Evolutionary conservation across 2,888 invertebrate genomes (phyloP), one percentile per base, ranked within the genome.

Genomic region (Synergus laeviventris): DNA sequence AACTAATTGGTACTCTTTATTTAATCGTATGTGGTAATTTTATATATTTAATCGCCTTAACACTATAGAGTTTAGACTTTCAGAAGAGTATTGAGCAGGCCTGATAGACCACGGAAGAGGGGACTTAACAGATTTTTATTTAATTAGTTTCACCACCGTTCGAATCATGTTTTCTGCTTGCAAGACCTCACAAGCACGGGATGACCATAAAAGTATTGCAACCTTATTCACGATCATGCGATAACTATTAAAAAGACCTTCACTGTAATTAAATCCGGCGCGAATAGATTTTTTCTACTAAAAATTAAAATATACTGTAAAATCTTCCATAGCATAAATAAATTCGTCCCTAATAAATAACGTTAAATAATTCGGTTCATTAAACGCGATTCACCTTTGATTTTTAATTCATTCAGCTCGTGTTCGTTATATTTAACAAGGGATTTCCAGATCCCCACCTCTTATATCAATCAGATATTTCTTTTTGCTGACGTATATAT

Each of bases 1-100:
- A 87, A 86, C 78, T 84, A 85, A 85, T 86, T 84, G 80, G 79
- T 74, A 77, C 79, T 82, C 81, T 83, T 83, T 84, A 78, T 83
- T 80, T 80, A 81, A 78, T 76, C 74, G 74, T 70, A 74, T 76
- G 79, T 78, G 75, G 77, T 80, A 77, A 74, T 45, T 70, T 45
- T 59, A 42, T 24, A 61, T 24, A 24, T 24, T 42, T 14, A 61
- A 59, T 31, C 45, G 38, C 38, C 18, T 59, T 60, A 45, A n/a
- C 42, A 31, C 45, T 31, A 14, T n/a, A 39, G 66, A 78, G 73
- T 74, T 74, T 74, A 82, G 81, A 76, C 79, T 76, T 76, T 70
- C 56, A 62, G 61, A 75, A 56, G 61, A 62, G 77, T 70, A 78
- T 76, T 60, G 74, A 78, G 61, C 79, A 75, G 31, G 18, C 61